These are phyloP conservation scores for Diacarnus erythraeanus DNA, from an alignment of 37 sponge, comb jelly and placozoan genomes.

Conservation along the genomic window DNA sequence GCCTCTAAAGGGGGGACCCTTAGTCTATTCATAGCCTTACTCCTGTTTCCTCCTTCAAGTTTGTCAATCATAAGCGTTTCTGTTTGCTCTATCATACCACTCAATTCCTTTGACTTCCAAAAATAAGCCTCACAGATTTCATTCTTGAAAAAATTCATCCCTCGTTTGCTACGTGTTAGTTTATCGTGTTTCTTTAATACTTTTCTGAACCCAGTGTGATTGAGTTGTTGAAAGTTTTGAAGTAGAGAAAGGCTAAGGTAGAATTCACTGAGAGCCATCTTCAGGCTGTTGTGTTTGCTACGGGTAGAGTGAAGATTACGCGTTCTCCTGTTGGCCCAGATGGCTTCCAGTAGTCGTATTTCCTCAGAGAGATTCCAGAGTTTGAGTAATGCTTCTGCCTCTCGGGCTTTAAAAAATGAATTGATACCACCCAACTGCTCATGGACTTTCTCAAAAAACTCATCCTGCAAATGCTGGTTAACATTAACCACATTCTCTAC, in stretches of 20 bases:
- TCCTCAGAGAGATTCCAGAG: slow-evolving; percentile 36
- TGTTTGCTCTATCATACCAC: slow-evolving; percentile 49
- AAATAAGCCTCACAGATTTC: slow-evolving; percentile 51
- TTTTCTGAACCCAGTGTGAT: slow-evolving; percentile 88
- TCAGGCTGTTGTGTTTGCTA: slow-evolving; percentile 38
- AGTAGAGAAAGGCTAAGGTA: slow-evolving; percentile 84
- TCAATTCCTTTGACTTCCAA: slow-evolving; percentile 50
- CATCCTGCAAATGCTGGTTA: slow-evolving; percentile 15
- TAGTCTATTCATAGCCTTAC: slow-evolving; percentile 86
- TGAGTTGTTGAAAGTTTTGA: slow-evolving; percentile 90
- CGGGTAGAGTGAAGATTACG: slow-evolving; percentile 2
- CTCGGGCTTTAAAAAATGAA: slow-evolving; percentile 47
- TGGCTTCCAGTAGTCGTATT: neutral
- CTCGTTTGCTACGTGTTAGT: slow-evolving; percentile 47
- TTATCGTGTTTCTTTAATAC: slow-evolving; percentile 93
- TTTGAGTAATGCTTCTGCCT: slow-evolving; percentile 7
- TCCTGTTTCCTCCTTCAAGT: slow-evolving; percentile 80
- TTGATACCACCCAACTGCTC: slow-evolving; percentile 39
- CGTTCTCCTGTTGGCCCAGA: slow-evolving; percentile 3
- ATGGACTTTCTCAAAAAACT: slow-evolving; percentile 27
- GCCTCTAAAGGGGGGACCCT: slow-evolving; percentile 85
- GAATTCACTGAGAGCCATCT: slow-evolving; percentile 71
- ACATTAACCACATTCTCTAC: slow-evolving; percentile 6
- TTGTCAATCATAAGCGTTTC: slow-evolving; percentile 72
- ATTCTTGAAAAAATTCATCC: slow-evolving; percentile 24